phyloP scores from a whole-genome alignment of 2,113 vertebrate genomes.

The Neopipo cinnamomea region DNA sequence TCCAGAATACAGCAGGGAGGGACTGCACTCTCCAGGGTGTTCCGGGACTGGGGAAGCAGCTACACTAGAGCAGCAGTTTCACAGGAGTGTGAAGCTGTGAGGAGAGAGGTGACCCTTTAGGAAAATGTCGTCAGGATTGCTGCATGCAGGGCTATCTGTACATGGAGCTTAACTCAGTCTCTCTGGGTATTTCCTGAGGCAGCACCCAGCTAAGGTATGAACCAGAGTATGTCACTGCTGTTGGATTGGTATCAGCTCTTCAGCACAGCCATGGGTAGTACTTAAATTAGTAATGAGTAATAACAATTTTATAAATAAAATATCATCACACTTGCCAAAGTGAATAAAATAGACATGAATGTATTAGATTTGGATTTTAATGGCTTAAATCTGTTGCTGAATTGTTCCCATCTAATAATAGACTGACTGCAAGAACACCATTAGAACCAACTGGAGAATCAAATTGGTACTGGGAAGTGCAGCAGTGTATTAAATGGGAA shows the following conservation, averaged over 20 bases:
- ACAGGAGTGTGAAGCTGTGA: not conserved
- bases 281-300: constrained; percentile 12
- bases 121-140: not conserved
- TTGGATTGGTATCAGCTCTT: not conserved
- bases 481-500: not conserved
- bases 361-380: not conserved
- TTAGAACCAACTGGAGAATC: not conserved
- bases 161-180: not conserved
- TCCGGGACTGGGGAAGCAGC: not conserved
- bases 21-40: not conserved
- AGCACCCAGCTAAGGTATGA: not conserved
- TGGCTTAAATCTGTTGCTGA: not conserved
- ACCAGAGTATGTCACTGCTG: not conserved
- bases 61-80: not conserved
- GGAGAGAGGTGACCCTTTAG: not conserved
- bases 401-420: not conserved
- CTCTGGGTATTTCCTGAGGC: not conserved
- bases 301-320: constrained; percentile 37
- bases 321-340: not conserved
- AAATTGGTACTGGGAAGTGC: not conserved
- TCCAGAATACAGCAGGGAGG: not conserved
- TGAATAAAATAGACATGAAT: not conserved
- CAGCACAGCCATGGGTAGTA: not conserved
- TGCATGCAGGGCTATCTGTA: not conserved
- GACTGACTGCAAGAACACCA: not conserved